Percentiles rank a stretch among this genome's conserved stretches.
phyloP scores from a whole-genome alignment of 92 coral and sea anemone genomes.

The Metridium senile region DNA sequence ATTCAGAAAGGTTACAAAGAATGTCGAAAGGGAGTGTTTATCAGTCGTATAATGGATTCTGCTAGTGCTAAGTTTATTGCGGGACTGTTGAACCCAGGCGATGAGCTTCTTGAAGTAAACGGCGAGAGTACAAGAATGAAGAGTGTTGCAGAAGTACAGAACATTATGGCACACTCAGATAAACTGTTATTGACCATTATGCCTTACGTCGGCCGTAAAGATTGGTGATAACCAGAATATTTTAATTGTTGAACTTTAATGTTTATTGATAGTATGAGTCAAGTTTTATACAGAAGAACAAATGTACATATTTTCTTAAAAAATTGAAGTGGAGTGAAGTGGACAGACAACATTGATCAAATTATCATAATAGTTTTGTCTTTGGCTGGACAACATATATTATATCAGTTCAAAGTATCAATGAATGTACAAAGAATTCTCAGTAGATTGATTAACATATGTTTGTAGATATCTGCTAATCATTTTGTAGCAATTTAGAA shows the following conservation, averaged over 20 bases:
- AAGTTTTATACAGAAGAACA: background rate
- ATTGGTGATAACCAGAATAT: constrained; percentile 49
- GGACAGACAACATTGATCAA: too few species aligned
- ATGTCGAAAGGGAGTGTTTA: constrained; percentile 75
- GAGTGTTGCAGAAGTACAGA: constrained; percentile 73
- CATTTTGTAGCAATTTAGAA: background rate
- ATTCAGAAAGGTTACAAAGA: constrained; percentile 85
- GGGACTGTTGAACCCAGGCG: constrained; percentile 90
- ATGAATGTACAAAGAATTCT: too few species aligned
- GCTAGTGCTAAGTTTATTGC: constrained; percentile 84
- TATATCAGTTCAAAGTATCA: background rate
- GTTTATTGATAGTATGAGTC: background rate
- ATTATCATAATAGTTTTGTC: too few species aligned
- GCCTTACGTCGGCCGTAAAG: constrained; percentile 76
- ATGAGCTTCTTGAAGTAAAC: constrained; percentile 89
- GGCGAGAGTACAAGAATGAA: constrained; percentile 55
- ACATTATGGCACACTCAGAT: constrained; percentile 78
- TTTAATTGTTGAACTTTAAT: too few species aligned
- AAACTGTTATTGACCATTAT: constrained; percentile 74
- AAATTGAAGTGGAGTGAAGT: too few species aligned
- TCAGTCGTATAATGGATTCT: constrained; percentile 86
- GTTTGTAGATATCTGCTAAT: too few species aligned
- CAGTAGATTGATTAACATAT: too few species aligned
- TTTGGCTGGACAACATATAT: too few species aligned
- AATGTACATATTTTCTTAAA: background rate